These are phyloP conservation scores for Aspidiotus rigidus DNA, from an alignment of 2,888 invertebrate genomes.

Conservation along the genomic window DNA sequence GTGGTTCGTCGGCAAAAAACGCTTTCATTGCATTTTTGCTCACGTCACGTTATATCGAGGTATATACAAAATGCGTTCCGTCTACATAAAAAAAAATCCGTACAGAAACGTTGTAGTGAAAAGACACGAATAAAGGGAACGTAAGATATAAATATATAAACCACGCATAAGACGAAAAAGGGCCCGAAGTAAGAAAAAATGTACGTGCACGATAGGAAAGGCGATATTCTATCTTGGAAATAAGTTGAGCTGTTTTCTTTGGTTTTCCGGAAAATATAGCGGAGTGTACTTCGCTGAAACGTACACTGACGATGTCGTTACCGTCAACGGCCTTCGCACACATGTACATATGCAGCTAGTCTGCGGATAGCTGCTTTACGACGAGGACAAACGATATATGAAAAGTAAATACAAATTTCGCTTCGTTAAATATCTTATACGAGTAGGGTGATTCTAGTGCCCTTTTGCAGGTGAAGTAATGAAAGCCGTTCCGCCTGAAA, in stretches of 20 bases:
- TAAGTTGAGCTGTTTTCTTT: slow-evolving; percentile 2
- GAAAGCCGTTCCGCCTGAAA: slow-evolving; percentile 11
- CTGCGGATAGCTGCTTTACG: no score
- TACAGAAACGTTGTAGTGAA: no score
- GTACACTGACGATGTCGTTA: not conserved
- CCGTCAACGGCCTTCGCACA: not conserved
- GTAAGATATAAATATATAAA: no score
- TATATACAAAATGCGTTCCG: no score
- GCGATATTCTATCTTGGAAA: not conserved
- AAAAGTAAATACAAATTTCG: slow-evolving; percentile 4
- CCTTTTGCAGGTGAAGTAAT: slow-evolving; percentile 6
- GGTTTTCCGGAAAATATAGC: not conserved
- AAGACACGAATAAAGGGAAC: no score
- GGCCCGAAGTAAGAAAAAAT: no score
- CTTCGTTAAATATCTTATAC: slow-evolving; percentile 3
- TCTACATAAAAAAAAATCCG: no score
- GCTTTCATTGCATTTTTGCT: no score
- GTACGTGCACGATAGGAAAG: no score
- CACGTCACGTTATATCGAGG: no score
- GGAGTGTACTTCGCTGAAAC: not conserved
- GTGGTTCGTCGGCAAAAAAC: no score
- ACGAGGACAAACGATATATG: not conserved
- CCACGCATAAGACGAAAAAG: no score
- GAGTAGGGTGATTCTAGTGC: not conserved
- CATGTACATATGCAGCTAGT: not conserved